A percentile compares a stretch with the other conserved stretches of the same genome.
phyloP scores from a whole-genome alignment of 2,888 invertebrate genomes.

The Pyrocoelia pectoralis region DNA sequence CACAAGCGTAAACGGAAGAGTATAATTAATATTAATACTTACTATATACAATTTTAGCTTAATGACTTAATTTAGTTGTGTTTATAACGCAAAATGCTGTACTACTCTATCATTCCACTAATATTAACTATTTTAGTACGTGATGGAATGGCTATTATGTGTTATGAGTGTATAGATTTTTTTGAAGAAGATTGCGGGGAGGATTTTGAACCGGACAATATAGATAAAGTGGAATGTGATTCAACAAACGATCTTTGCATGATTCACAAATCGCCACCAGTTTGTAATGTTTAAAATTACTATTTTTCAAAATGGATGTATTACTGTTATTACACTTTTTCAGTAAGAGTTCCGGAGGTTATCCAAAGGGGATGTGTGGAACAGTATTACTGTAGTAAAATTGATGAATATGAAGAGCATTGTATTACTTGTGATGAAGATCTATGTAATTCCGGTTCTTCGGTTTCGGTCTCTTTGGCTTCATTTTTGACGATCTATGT shows the following conservation, averaged over 20 bases:
- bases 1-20: too few relatives aligned
- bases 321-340: neutral
- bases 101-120: neutral
- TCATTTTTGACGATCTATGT: neutral
- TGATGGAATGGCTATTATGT: constrained; percentile 18
- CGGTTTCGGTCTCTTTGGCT: neutral
- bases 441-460: constrained; percentile 14
- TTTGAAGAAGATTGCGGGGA: constrained; percentile 28
- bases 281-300: constrained; percentile 19
- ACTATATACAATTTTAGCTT: too few relatives aligned
- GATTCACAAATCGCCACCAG: constrained; percentile 22
- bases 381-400: constrained; percentile 21
- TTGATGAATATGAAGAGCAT: constrained; percentile 16
- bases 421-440: constrained; percentile 23
- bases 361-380: constrained; percentile 18
- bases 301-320: neutral
- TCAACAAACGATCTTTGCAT: constrained; percentile 17
- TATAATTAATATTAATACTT: too few relatives aligned
- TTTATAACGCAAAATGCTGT: too few relatives aligned
- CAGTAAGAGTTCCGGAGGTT: constrained; percentile 17
- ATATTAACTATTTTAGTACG: neutral
- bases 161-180: constrained; percentile 21
- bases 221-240: constrained; percentile 24
- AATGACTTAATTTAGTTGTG: too few relatives aligned
- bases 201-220: constrained; percentile 24